Conservation (phyloP, 2,113 vertebrate species). For the Tragulus kanchil region DNA sequence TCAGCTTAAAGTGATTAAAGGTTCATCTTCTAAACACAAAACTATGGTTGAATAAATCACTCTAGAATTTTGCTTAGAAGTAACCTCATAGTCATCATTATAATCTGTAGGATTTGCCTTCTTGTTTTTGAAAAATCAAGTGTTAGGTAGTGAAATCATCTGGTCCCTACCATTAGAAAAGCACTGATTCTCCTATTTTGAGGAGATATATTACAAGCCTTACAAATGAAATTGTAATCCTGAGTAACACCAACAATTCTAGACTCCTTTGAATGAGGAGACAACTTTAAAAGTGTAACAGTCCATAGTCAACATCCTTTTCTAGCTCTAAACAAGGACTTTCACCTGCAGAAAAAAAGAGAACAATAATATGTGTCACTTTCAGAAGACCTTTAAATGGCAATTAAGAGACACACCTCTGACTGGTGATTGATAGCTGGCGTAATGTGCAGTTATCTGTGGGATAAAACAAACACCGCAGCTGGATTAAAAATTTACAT, state of each 20-base stretch:
- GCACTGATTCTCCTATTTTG: neutral
- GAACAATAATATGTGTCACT: slow-evolving; percentile 36
- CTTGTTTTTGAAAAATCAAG: slow-evolving; percentile 36
- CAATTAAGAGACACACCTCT: slow-evolving; percentile 64
- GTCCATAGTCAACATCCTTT: neutral
- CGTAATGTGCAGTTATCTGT: slow-evolving; percentile 52
- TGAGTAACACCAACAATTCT: neutral
- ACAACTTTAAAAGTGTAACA: neutral
- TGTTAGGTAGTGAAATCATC: neutral
- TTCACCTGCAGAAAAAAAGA: neutral
- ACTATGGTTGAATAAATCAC: neutral
- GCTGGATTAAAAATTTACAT: too few relatives aligned
- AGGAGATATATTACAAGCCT: neutral
- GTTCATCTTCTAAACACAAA: neutral
- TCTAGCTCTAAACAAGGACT: neutral
- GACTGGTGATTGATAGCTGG: slow-evolving; percentile 62
- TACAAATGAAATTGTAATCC: neutral
- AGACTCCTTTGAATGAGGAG: slow-evolving; percentile 14
- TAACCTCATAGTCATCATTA: neutral
- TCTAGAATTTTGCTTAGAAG: slow-evolving; percentile 25
- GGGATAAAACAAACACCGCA: slow-evolving; percentile 75
- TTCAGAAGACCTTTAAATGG: slow-evolving; percentile 71
- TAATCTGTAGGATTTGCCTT: neutral
- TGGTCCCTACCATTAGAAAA: neutral
- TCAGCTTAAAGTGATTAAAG: slow-evolving; percentile 10